A percentile compares a stretch with the other conserved stretches of the same genome.
Evolutionary conservation across 2,113 vertebrate genomes (phyloP).

Genomic region (Rhipidura dahli): DNA sequence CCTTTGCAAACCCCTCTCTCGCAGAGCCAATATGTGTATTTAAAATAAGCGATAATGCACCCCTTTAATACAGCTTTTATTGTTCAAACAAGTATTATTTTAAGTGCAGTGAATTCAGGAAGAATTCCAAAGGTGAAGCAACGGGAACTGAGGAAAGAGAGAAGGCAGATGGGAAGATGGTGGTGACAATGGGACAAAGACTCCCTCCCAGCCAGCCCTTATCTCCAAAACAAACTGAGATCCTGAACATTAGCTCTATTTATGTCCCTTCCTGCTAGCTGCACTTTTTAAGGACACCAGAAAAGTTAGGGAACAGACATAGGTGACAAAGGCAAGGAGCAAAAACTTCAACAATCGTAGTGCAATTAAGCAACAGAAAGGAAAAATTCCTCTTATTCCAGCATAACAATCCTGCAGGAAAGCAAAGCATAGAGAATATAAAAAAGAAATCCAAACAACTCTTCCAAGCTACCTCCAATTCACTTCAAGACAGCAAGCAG

Average conservation of each 20-base stretch:
- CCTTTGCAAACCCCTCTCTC: background rate
- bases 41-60: background rate
- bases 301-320: background rate
- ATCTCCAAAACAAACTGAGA: background rate
- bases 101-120: conserved; percentile 6
- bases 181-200: background rate
- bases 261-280: background rate
- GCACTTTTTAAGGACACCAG: background rate
- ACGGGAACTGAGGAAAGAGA: background rate
- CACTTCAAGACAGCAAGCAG: background rate
- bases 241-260: background rate
- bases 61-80: conserved; percentile 10
- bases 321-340: background rate
- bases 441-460: background rate
- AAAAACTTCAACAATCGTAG: background rate
- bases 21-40: background rate
- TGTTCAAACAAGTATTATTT: conserved; percentile 42
- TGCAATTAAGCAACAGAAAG: background rate
- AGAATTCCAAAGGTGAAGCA: background rate
- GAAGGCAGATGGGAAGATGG: background rate
- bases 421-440: background rate
- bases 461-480: background rate
- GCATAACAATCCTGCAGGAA: background rate
- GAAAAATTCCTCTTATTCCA: background rate
- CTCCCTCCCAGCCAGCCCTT: background rate